Conservation (phyloP, 1,140 invertebrate species). For the Leptopilina clavipes region DNA sequence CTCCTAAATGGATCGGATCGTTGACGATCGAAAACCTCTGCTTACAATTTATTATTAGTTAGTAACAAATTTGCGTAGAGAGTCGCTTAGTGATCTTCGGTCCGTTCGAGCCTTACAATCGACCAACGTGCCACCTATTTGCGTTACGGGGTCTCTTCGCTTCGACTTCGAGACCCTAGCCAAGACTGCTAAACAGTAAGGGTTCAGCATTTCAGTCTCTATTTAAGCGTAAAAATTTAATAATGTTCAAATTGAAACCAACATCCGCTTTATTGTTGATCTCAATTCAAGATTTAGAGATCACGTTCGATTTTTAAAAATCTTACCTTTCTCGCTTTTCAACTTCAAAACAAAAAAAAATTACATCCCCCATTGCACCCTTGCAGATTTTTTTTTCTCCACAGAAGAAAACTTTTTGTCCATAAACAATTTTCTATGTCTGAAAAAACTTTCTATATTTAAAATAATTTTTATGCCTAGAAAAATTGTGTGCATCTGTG, state of each 20-base stretch:
- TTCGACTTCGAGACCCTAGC: conserved; percentile 44
- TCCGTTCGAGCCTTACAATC: conserved; percentile 65
- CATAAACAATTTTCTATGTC: too few species aligned
- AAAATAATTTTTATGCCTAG: too few species aligned
- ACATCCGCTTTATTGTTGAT: background rate
- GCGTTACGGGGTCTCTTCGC: conserved; percentile 32
- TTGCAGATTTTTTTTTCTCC: background rate
- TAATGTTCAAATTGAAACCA: conserved; percentile 2
- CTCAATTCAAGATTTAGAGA: background rate
- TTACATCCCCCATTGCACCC: background rate
- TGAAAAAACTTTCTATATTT: too few species aligned
- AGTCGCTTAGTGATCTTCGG: conserved; percentile 56
- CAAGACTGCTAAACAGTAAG: conserved; percentile 53
- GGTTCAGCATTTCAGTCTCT: conserved; percentile 44
- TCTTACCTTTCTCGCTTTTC: conserved; percentile 6
- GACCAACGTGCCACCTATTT: conserved; percentile 59
- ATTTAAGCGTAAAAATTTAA: conserved; percentile 15
- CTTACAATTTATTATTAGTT: conserved; percentile 60
- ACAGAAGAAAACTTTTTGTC: background rate
- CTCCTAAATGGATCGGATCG: conserved; percentile 28
- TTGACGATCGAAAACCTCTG: conserved; percentile 45
- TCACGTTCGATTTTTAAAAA: conserved; percentile 8
- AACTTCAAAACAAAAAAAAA: background rate
- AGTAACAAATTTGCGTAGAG: conserved; percentile 66
- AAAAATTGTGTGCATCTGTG: too few species aligned